phyloP scores from a whole-genome alignment of 2,888 invertebrate species.

The Agrochola litura region DNA sequence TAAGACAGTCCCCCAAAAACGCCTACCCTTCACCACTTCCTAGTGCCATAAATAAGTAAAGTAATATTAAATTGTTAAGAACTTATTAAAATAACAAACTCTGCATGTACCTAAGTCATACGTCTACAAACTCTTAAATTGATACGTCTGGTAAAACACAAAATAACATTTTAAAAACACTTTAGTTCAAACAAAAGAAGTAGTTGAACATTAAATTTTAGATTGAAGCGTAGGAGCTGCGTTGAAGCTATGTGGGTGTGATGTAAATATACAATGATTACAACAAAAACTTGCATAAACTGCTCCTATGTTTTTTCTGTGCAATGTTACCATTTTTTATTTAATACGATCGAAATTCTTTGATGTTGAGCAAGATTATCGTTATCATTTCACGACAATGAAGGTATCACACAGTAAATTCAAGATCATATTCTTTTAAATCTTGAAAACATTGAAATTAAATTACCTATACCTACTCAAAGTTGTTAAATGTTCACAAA shows the following conservation, averaged over 20 bases:
- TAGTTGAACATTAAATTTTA: slow-evolving; percentile 71
- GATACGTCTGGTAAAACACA: slow-evolving; percentile 13
- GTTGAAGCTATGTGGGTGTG: slow-evolving; percentile 77
- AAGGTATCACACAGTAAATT: not conserved
- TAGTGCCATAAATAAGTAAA: not conserved
- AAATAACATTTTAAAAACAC: slow-evolving; percentile 35
- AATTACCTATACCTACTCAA: too few relatives aligned
- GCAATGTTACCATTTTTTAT: slow-evolving; percentile 22
- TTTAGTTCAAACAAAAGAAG: slow-evolving; percentile 60
- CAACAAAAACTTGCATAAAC: slow-evolving; percentile 55
- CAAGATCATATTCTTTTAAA: not conserved
- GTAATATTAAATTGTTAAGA: too few relatives aligned
- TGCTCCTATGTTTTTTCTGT: slow-evolving; percentile 45
- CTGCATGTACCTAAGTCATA: not conserved
- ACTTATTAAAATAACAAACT: not conserved
- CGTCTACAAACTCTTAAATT: slow-evolving; percentile 14
- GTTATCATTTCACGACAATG: not conserved
- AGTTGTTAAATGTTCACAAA: slow-evolving; percentile 12
- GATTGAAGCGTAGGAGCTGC: slow-evolving; percentile 64
- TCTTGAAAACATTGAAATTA: not conserved
- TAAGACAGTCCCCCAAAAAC: too few relatives aligned
- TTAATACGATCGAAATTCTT: slow-evolving; percentile 4
- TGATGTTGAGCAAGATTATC: not conserved
- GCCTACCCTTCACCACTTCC: too few relatives aligned
- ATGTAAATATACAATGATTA: slow-evolving; percentile 71